A percentile compares a stretch with the other conserved stretches of the same genome.
Evolutionary conservation across 1,140 invertebrate species (phyloP).

Genomic region (Penaeus indicus): DNA sequence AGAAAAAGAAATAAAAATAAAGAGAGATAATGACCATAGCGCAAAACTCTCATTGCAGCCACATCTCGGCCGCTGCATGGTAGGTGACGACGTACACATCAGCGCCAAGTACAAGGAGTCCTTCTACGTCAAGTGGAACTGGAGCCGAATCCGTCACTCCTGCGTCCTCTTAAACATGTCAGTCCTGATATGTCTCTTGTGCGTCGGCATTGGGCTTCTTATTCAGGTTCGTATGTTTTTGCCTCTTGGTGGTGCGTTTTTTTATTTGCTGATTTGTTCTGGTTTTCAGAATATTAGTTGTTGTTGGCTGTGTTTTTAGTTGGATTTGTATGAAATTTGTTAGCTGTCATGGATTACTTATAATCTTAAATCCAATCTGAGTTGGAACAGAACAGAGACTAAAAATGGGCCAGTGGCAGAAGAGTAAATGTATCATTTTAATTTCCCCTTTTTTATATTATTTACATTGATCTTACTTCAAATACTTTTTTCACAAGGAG

Average conservation of each 20-base stretch:
- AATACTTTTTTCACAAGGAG: no score
- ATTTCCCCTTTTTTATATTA: background rate
- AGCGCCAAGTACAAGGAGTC: conserved; percentile 50
- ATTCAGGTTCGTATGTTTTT: conserved; percentile 47
- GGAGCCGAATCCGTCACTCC: conserved; percentile 50
- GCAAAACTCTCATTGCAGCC: conserved; percentile 1
- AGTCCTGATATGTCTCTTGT: conserved; percentile 55
- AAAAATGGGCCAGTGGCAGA: no score
- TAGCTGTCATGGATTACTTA: no score
- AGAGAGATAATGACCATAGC: no score
- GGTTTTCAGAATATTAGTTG: no score
- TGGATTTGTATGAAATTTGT: no score
- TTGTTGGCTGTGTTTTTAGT: no score
- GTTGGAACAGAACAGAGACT: no score
- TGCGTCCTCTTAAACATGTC: conserved; percentile 56
- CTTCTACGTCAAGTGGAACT: conserved; percentile 64
- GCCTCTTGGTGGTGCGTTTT: background rate
- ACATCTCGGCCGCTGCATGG: conserved; percentile 36
- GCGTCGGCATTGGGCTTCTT: conserved; percentile 50
- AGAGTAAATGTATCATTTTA: no score
- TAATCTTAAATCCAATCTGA: no score
- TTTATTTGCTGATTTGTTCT: background rate
- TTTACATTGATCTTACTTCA: no score
- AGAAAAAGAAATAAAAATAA: no score
- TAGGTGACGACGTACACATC: conserved; percentile 56